A percentile compares a stretch with the other conserved stretches of the same genome.
phyloP scores from a whole-genome alignment of 2,113 vertebrate species.

The Ia io region DNA sequence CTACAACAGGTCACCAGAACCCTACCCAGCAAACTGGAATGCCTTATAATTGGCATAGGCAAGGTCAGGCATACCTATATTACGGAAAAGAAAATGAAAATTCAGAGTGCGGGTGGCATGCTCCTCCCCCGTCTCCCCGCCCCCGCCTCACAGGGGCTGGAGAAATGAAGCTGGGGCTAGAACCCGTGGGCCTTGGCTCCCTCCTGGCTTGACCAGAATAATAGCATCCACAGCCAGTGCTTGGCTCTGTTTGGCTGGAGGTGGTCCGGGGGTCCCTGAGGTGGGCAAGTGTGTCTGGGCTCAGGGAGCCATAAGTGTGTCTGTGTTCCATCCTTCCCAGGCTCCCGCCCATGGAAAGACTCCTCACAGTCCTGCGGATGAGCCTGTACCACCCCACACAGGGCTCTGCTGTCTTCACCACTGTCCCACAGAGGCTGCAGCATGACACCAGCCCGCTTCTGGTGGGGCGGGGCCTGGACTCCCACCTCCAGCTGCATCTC shows the following conservation, averaged over 20 bases:
- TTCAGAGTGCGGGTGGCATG: not conserved
- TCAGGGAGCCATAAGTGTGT: not conserved
- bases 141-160: too few species aligned
- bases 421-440: not conserved
- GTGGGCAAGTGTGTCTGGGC: not conserved
- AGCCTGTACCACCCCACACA: constrained; percentile 25
- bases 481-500: constrained; percentile 44
- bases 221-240: not conserved
- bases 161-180: not conserved
- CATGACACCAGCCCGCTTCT: not conserved
- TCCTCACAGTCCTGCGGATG: not conserved
- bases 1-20: not conserved
- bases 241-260: not conserved
- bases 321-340: constrained; percentile 23
- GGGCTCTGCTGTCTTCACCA: not conserved
- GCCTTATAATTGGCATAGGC: not conserved
- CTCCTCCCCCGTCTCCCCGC: too few species aligned
- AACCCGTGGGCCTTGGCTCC: not conserved
- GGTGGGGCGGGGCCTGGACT: not conserved
- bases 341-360: not conserved
- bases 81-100: not conserved
- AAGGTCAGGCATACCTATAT: not conserved
- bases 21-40: not conserved
- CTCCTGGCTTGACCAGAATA: not conserved
- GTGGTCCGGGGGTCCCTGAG: too few species aligned